These are phyloP conservation scores for Aricia artaxerxes DNA, from an alignment of 2,888 invertebrate genomes.

Conservation along the genomic window DNA sequence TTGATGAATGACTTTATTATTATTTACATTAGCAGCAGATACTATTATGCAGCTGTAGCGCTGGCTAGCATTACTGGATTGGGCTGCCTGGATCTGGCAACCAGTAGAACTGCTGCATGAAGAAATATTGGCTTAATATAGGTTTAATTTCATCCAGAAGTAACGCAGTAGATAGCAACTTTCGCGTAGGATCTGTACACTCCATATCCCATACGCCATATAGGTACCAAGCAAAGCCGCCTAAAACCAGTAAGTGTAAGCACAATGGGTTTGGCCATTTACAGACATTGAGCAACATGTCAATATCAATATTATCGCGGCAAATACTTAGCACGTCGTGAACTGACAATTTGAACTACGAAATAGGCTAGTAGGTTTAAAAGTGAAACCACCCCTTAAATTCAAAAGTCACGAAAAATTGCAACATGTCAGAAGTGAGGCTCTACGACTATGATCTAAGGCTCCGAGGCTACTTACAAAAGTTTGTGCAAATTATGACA, in stretches of 20 bases:
- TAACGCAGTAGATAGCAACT: no score
- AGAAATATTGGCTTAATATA: no score
- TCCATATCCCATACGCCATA: background rate
- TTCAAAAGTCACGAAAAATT: conserved; percentile 19
- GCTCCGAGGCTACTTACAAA: background rate
- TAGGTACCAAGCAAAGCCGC: background rate
- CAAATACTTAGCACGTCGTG: conserved; percentile 24
- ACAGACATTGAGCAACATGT: conserved; percentile 13
- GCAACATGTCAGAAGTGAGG: background rate
- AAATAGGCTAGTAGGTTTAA: conserved; percentile 22
- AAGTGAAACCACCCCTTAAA: conserved; percentile 25
- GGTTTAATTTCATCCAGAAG: no score
- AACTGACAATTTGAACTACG: conserved; percentile 23
- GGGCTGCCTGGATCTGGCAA: no score
- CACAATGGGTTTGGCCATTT: conserved; percentile 10
- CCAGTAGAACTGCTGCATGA: no score
- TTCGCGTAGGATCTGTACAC: background rate
- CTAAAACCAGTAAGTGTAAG: conserved; percentile 7
- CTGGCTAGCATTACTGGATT: no score
- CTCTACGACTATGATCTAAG: background rate
- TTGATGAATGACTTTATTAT: no score
- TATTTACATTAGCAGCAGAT: no score
- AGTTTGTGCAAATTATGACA: no score
- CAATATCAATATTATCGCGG: conserved; percentile 25
- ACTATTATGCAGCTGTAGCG: no score